Evolutionary conservation across 2,113 vertebrate species (phyloP).

Genomic region (Siphamia tubifer): DNA sequence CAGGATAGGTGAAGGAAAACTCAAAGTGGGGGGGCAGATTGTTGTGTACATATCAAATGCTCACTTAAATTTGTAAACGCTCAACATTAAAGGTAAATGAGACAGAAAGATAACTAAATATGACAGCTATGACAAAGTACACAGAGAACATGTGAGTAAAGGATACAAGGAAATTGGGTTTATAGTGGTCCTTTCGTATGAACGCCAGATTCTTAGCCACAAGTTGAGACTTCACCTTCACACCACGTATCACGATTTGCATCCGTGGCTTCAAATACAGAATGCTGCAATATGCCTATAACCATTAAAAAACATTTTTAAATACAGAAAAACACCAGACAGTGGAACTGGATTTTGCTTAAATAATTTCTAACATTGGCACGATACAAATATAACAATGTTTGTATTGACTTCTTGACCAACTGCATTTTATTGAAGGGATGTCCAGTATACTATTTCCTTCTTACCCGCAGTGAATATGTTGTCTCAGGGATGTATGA

Average conservation of each 20-base stretch:
- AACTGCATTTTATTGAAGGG: not conserved
- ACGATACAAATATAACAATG: too few relatives aligned
- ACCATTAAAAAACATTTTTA: not conserved
- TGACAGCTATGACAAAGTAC: too few relatives aligned
- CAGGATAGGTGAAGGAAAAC: conserved; percentile 42
- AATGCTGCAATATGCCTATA: conserved; percentile 93
- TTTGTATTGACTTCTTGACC: too few relatives aligned
- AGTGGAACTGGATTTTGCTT: too few relatives aligned
- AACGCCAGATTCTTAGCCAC: conserved; percentile 92
- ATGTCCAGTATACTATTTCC: not conserved
- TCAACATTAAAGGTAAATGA: not conserved
- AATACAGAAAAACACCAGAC: too few relatives aligned
- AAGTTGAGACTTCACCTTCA: conserved; percentile 93
- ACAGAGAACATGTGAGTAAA: conserved; percentile 46
- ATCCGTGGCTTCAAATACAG: conserved; percentile 96
- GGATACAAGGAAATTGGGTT: conserved; percentile 90
- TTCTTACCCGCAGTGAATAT: conserved; percentile 80
- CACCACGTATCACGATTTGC: conserved; percentile 91
- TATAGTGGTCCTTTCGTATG: conserved; percentile 86
- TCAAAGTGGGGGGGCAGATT: not conserved
- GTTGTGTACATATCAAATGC: not conserved
- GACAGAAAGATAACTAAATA: not conserved
- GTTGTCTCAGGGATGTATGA: conserved; percentile 85
- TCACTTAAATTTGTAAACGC: not conserved
- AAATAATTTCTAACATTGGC: too few relatives aligned